Evolutionary conservation across 2,888 invertebrate species (phyloP).

Genomic region (Rhingia campestris): DNA sequence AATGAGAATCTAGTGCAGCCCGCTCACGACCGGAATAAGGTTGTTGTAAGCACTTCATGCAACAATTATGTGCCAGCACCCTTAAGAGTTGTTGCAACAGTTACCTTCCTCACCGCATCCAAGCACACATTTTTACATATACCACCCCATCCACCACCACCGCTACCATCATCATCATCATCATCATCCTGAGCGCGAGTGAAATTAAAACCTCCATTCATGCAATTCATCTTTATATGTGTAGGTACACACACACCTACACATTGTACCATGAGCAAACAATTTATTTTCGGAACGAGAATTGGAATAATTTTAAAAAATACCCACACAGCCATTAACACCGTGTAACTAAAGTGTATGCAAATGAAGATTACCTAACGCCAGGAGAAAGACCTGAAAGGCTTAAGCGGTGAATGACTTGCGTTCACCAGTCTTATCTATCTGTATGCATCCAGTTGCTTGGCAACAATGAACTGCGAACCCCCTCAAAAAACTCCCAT

Average conservation of each 20-base stretch:
- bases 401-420: constrained; percentile 73
- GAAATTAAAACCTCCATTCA: constrained; percentile 67
- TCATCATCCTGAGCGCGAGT: background rate
- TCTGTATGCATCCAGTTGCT: constrained; percentile 42
- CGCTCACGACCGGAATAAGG: constrained; percentile 63
- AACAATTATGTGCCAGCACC: constrained; percentile 64
- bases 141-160: constrained; percentile 10
- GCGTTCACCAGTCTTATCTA: constrained; percentile 25
- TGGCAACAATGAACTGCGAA: constrained; percentile 53
- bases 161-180: constrained; percentile 1
- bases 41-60: constrained; percentile 71
- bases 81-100: constrained; percentile 61
- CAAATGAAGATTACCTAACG: constrained; percentile 74
- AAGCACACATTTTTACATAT: too few relatives aligned
- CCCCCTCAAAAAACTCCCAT: constrained; percentile 36
- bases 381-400: constrained; percentile 72
- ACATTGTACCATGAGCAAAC: constrained; percentile 53
- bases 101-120: constrained; percentile 34
- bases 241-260: background rate
- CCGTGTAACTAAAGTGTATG: constrained; percentile 73
- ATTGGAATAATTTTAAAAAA: constrained; percentile 65
- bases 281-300: constrained; percentile 70
- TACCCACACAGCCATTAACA: constrained; percentile 68
- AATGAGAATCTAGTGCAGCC: constrained; percentile 60
- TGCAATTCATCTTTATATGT: constrained; percentile 62